Percentiles rank a stretch among this genome's conserved stretches.
phyloP scores from a whole-genome alignment of 2,888 invertebrate species.

The Lysandra bellargus region DNA sequence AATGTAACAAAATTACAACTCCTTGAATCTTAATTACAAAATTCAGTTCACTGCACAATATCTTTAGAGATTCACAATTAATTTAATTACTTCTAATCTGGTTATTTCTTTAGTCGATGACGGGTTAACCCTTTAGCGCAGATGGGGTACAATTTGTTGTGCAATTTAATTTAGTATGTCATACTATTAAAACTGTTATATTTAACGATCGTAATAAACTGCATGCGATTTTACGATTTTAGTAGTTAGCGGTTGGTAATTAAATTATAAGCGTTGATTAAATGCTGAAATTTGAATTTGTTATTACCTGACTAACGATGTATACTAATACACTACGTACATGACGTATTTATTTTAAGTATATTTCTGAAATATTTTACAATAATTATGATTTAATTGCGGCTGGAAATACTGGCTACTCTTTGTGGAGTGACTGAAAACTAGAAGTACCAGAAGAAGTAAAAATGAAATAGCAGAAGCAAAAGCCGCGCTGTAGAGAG shows the following conservation, averaged over 20 bases:
- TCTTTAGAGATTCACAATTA: slow-evolving; percentile 55
- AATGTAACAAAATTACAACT: neutral
- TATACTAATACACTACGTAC: neutral
- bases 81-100: slow-evolving; percentile 66
- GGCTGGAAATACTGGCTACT: too few species aligned
- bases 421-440: too few species aligned
- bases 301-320: neutral
- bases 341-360: neutral
- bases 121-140: slow-evolving; percentile 65
- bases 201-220: slow-evolving; percentile 22
- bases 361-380: too few species aligned
- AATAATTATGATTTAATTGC: too few species aligned
- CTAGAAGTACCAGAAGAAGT: too few species aligned
- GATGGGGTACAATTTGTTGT: slow-evolving; percentile 52
- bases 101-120: slow-evolving; percentile 57
- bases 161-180: slow-evolving; percentile 49
- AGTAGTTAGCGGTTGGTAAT: slow-evolving; percentile 33
- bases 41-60: slow-evolving; percentile 17
- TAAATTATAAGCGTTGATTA: slow-evolving; percentile 41
- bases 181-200: slow-evolving; percentile 28
- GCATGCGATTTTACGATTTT: slow-evolving; percentile 29
- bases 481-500: too few species aligned
- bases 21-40: neutral
- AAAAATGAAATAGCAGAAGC: too few species aligned
- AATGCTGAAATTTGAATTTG: neutral